Percentiles rank a stretch among this genome's conserved stretches.
These are phyloP conservation scores for Colinus virginianus DNA, from an alignment of 2,113 vertebrate genomes.

Conservation along the genomic window DNA sequence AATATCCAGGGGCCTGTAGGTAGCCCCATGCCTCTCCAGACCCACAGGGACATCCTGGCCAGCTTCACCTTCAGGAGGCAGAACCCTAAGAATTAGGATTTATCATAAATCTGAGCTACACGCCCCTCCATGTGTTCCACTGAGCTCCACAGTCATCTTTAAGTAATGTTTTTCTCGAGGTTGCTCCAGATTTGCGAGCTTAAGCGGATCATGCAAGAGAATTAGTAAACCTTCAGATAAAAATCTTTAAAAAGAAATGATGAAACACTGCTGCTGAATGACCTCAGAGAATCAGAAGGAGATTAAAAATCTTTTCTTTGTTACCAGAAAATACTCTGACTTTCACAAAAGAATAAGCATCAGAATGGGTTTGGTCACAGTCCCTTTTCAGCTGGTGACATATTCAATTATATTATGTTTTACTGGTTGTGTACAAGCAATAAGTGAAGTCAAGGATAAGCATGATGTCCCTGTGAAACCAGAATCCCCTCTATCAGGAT, in stretches of 20 bases:
- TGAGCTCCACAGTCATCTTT: not conserved
- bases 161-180: not conserved
- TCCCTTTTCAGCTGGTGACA: not conserved
- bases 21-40: not conserved
- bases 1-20: not conserved
- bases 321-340: not conserved
- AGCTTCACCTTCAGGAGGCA: not conserved
- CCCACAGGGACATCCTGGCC: too few species aligned
- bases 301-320: not conserved
- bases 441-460: not conserved
- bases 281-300: not conserved
- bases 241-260: not conserved
- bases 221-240: not conserved
- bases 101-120: not conserved
- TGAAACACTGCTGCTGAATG: not conserved
- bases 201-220: not conserved
- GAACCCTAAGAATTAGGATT: not conserved
- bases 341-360: not conserved
- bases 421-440: not conserved
- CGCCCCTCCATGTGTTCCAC: not conserved
- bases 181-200: not conserved
- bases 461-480: not conserved
- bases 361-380: accelerated
- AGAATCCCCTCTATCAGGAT: not conserved
- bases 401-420: not conserved